Evolutionary conservation across 2,113 vertebrate genomes (phyloP), one percentile per base, ranked within the genome.

Genomic region (Haplochromis vanheusdeni): DNA sequence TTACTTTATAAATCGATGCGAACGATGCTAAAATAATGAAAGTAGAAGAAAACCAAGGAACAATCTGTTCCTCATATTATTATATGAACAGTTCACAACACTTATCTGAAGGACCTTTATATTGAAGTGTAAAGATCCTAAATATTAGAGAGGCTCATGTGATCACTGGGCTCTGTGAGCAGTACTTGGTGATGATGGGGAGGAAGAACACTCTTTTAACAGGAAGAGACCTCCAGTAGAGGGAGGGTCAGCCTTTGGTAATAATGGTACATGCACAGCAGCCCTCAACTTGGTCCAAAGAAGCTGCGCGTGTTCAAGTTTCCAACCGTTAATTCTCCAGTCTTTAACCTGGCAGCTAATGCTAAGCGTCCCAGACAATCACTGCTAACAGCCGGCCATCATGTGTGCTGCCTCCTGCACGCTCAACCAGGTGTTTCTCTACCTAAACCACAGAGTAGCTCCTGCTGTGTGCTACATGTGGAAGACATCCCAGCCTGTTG

Each of bases 351-450:
- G 68, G 35, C 35, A 23, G n/a, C 40, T 73, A 65, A n/a, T 5
- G 31, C 60, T n/a, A 73, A 45, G 21, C 6, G 8, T 73, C 14
- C 40, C 21, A 42, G 12, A 23, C 65, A 1, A 0, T 45, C 37
- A 0, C 65, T 0, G 5, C 65, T 73, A 26, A 26, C 5, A 7
- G 3, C 12, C 2, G 12, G n/a, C 19, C 35, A 40, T 68, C 11
- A 5, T 3, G n/a, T 9, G n/a, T 1, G 12, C 65, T 23, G n/a
- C 19, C 19, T 21, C 35, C 19, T 13, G 19, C 19, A 23, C 7
- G 3, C 35, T 23, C 35, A 5, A 1, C n/a, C 12, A 5, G 35
- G 7, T 21, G 65, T 70, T 26, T 10, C 19, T 37, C n/a, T 21
- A 16, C 37, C 5, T 70, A 13, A 68, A 68, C 19, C 19, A 21